Evolutionary conservation across 2,797 vertebrate genomes (phyloP).

Genomic region (Myiotriccus ornatus): DNA sequence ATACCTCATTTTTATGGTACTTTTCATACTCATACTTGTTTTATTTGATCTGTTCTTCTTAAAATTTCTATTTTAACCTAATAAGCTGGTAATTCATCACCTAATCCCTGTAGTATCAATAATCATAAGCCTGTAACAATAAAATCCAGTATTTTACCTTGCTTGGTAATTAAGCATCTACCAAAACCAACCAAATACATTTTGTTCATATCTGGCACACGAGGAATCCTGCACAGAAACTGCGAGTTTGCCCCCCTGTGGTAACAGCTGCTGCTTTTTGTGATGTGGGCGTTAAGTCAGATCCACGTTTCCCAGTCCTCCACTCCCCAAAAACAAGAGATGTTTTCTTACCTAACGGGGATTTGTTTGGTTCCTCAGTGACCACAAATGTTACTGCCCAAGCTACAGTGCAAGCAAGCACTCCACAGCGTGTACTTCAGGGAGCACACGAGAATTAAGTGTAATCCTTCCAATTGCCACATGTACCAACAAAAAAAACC

Average conservation of each 20-base stretch:
- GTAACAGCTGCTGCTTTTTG: background rate
- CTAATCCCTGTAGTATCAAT: background rate
- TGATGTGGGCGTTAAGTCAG: background rate
- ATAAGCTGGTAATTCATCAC: background rate
- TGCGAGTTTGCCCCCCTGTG: slow-evolving; percentile 21
- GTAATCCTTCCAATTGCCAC: background rate
- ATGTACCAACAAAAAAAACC: fast-evolving
- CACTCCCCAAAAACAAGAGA: background rate
- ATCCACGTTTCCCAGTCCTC: background rate
- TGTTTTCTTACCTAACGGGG: background rate
- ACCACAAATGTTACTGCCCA: background rate
- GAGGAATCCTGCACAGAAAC: background rate
- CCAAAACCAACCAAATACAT: background rate
- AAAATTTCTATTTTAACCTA: background rate
- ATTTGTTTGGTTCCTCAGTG: background rate
- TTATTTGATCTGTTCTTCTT: background rate
- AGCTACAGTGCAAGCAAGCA: background rate
- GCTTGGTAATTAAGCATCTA: background rate
- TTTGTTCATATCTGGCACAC: background rate
- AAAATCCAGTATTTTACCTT: background rate
- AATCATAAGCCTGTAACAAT: background rate
- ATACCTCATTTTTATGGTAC: background rate
- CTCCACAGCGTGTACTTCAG: background rate
- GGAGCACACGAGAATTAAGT: background rate
- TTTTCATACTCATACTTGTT: background rate